Evolutionary conservation across 2,113 vertebrate species (phyloP).

Genomic region (Salminus brasiliensis): DNA sequence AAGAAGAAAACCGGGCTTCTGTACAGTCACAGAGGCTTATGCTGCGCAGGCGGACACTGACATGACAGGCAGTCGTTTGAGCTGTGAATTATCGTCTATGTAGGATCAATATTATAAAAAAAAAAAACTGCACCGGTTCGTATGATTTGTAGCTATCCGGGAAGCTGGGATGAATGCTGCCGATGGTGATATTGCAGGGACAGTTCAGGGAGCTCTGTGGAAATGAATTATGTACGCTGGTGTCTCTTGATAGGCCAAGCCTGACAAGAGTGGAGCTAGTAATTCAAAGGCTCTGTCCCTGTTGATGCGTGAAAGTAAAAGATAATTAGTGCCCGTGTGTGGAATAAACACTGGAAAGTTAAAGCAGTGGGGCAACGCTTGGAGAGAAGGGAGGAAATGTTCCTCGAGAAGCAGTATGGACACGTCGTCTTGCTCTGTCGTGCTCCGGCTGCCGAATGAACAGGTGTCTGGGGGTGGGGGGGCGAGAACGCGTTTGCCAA

Average conservation of each 20-base stretch:
- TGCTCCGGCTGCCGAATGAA: conserved; percentile 36
- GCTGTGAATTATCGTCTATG: conserved; percentile 25
- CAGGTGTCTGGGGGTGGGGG: conserved; percentile 31
- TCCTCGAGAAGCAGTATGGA: conserved; percentile 41
- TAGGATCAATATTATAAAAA: conserved; percentile 27
- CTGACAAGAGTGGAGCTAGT: conserved; percentile 51
- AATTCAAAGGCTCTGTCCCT: conserved; percentile 50
- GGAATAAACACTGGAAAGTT: conserved; percentile 45
- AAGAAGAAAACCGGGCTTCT: background rate
- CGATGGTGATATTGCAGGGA: conserved; percentile 38
- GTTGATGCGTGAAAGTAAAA: conserved; percentile 52
- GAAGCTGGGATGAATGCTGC: conserved; percentile 2
- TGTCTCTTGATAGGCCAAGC: conserved; percentile 45
- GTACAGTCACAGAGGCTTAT: conserved; percentile 5
- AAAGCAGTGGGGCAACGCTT: conserved; percentile 36
- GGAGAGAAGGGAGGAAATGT: conserved; percentile 21
- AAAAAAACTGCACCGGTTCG: conserved; percentile 10
- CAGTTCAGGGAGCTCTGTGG: conserved; percentile 36
- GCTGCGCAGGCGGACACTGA: background rate
- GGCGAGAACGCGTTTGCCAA: conserved; percentile 41
- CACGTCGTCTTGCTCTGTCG: conserved; percentile 20
- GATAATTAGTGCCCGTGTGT: conserved; percentile 52
- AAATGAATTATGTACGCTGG: conserved; percentile 51
- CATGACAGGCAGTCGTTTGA: background rate
- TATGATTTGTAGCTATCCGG: conserved; percentile 15